phyloP scores from a whole-genome alignment of 2,797 vertebrate genomes.

The Darevskia mixta region DNA sequence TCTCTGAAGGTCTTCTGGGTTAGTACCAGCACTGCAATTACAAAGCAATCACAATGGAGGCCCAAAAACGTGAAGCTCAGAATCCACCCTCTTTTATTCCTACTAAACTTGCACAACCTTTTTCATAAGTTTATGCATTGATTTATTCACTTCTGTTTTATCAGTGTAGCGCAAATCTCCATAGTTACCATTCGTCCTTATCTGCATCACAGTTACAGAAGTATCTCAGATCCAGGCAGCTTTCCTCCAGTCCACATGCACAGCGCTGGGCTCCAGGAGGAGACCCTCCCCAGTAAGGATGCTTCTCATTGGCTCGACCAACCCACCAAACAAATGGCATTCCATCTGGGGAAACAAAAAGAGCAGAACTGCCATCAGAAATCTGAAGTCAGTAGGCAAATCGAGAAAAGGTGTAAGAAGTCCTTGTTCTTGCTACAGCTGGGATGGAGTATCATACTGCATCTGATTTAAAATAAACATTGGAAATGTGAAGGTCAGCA shows the following conservation, averaged over 20 bases:
- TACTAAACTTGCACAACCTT: background rate
- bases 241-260: constrained; percentile 94
- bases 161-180: constrained; percentile 11
- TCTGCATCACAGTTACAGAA: constrained; percentile 98
- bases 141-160: background rate
- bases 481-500: background rate
- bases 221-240: constrained; percentile 92
- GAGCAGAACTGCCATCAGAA: constrained; percentile 37
- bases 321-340: constrained; percentile 94
- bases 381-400: constrained; percentile 50
- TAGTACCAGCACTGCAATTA: background rate
- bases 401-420: background rate
- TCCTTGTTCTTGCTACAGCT: background rate
- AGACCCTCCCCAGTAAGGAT: constrained; percentile 94
- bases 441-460: background rate
- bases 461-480: background rate
- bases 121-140: background rate
- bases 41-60: background rate
- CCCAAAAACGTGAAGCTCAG: background rate
- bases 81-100: constrained; percentile 17
- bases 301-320: constrained; percentile 88
- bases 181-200: constrained; percentile 88
- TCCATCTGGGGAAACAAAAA: constrained; percentile 83
- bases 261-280: constrained; percentile 93
- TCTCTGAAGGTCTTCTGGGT: background rate